phyloP scores from a whole-genome alignment of 2,797 vertebrate genomes.

The Argya squamiceps region DNA sequence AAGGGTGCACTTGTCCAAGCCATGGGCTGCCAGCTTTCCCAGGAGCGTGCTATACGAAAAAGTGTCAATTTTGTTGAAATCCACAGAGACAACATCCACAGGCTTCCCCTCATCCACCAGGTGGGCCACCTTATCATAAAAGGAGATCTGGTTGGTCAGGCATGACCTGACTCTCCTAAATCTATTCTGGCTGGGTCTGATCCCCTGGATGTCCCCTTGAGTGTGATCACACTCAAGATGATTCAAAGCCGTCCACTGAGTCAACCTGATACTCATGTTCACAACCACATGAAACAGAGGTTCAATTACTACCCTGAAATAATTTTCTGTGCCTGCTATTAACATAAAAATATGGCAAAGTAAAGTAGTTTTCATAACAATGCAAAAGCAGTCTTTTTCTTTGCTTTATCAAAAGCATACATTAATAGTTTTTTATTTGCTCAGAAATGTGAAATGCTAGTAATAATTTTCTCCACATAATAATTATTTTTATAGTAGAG shows the following conservation, averaged over 20 bases:
- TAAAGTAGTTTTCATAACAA: not conserved
- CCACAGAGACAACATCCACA: not conserved
- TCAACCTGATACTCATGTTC: not conserved
- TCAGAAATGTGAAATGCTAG: not conserved
- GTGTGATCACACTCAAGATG: not conserved
- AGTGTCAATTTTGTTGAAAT: not conserved
- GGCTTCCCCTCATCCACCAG: not conserved
- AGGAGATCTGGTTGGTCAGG: not conserved
- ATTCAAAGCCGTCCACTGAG: accelerated
- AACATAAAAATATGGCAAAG: not conserved
- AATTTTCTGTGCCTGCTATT: not conserved
- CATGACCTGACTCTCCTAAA: not conserved
- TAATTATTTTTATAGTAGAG: not conserved
- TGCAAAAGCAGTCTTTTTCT: not conserved
- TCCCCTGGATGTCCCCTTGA: not conserved
- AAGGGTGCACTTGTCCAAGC: not conserved
- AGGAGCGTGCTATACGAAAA: accelerated
- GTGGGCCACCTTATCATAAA: not conserved
- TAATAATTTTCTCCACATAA: not conserved
- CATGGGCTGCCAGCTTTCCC: not conserved
- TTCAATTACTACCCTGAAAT: not conserved
- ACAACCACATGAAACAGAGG: not conserved
- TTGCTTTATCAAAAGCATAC: not conserved
- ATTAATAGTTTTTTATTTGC: not conserved
- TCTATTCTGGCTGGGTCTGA: not conserved